Conservation (phyloP, 2,797 vertebrate genomes). For the Sandelia bainsii region DNA sequence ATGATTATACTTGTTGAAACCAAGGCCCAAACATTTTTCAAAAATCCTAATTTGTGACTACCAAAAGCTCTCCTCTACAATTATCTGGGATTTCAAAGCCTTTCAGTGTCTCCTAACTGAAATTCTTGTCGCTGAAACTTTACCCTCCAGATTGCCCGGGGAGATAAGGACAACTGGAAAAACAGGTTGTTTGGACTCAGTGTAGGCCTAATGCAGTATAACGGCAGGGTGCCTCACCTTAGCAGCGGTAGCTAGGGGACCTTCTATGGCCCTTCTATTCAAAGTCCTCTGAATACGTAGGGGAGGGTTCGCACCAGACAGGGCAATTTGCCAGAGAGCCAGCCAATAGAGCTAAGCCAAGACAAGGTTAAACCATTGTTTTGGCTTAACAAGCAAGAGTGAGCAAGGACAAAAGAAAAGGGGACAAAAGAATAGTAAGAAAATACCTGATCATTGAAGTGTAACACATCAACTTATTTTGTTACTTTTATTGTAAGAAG, state of each 20-base stretch:
- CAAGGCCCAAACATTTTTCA: constrained; percentile 2
- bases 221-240: constrained; percentile 82
- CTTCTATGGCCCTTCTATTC: constrained; percentile 83
- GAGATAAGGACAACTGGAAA: constrained; percentile 86
- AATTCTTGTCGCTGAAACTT: constrained; percentile 72
- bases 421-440: constrained; percentile 80
- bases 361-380: constrained; percentile 87
- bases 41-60: constrained; percentile 61
- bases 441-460: constrained; percentile 81
- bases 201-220: constrained; percentile 71
- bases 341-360: constrained; percentile 84
- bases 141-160: constrained; percentile 76
- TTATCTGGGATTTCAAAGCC: constrained; percentile 71
- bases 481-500: constrained; percentile 64
- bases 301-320: constrained; percentile 82
- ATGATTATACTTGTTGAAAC: constrained; percentile 28
- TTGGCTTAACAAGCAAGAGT: constrained; percentile 87
- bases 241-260: constrained; percentile 85
- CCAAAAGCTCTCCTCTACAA: constrained; percentile 58
- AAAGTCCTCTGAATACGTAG: constrained; percentile 80
- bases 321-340: constrained; percentile 85
- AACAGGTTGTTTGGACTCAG: constrained; percentile 83
- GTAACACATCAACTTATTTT: constrained; percentile 77
- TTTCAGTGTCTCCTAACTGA: constrained; percentile 49
- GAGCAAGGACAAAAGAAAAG: constrained; percentile 83